Evolutionary conservation across 2,888 invertebrate species (phyloP).

Genomic region (Diadromus collaris): DNA sequence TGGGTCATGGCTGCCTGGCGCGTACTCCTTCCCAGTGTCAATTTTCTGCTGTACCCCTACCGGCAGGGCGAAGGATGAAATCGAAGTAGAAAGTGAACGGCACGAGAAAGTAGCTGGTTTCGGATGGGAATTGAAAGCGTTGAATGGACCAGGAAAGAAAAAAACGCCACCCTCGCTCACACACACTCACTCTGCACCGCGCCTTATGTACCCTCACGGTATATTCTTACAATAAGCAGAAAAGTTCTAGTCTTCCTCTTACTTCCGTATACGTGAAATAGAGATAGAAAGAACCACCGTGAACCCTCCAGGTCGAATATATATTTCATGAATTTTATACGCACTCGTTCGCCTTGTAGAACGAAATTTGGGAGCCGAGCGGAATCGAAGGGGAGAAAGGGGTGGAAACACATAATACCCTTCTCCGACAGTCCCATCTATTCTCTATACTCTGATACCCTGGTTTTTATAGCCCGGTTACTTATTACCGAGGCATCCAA

Average conservation of each 20-base stretch:
- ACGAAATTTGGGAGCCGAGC: conserved; percentile 33
- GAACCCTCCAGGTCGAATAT: conserved; percentile 57
- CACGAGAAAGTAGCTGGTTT: conserved; percentile 33
- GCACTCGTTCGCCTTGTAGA: conserved; percentile 34
- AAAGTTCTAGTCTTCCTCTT: conserved; percentile 28
- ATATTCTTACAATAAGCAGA: conserved; percentile 39
- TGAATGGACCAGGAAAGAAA: conserved; percentile 39
- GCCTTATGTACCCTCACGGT: conserved; percentile 19
- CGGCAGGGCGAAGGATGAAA: conserved; percentile 24
- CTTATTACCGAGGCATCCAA: conserved; percentile 33
- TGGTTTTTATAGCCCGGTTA: conserved; percentile 28
- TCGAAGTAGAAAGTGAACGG: conserved; percentile 31
- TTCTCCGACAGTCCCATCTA: conserved; percentile 34
- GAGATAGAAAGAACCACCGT: conserved; percentile 37
- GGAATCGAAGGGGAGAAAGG: conserved; percentile 46
- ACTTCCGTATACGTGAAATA: conserved; percentile 24
- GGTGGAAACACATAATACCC: background rate
- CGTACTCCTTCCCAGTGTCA: conserved; percentile 25
- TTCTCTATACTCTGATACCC: conserved; percentile 19
- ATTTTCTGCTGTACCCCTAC: conserved; percentile 28
- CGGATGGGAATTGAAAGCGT: conserved; percentile 57
- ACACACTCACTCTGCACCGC: background rate
- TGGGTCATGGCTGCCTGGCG: conserved; percentile 10
- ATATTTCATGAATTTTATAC: conserved; percentile 69
- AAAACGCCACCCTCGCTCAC: conserved; percentile 18